These are phyloP conservation scores for Hydropsyche betteni DNA, from an alignment of 2,888 invertebrate species.

Conservation along the genomic window DNA sequence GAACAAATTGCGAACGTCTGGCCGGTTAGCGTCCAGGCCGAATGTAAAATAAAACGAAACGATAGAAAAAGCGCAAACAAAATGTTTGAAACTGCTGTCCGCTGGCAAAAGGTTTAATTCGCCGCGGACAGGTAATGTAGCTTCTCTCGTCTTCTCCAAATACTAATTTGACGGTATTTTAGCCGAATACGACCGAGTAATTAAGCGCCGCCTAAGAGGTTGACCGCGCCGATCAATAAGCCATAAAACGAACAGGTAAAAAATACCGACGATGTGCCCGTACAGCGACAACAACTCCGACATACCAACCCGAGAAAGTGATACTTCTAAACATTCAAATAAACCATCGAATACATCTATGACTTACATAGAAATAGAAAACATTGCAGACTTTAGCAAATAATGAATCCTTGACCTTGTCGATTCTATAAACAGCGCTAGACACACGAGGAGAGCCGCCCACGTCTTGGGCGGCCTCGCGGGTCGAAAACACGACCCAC, in stretches of 20 bases:
- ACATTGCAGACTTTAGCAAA: not conserved
- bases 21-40: no score
- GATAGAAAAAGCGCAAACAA: not conserved
- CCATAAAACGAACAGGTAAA: constrained; percentile 33
- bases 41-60: constrained; percentile 8
- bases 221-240: constrained; percentile 40
- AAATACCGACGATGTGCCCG: not conserved
- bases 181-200: constrained; percentile 47
- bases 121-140: constrained; percentile 27
- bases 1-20: constrained; percentile 2
- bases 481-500: no score
- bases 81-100: constrained; percentile 4
- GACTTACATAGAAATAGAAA: not conserved
- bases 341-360: no score
- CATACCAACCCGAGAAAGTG: not conserved
- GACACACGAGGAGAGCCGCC: not conserved
- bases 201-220: constrained; percentile 45
- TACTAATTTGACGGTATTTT: constrained; percentile 49
- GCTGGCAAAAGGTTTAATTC: constrained; percentile 21
- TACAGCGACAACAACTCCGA: no score
- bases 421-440: not conserved
- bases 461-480: not conserved
- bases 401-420: constrained; percentile 18
- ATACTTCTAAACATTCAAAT: no score
- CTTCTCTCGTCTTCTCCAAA: constrained; percentile 21